A percentile compares a stretch with the other conserved stretches of the same genome.
These are phyloP conservation scores for Drosophila suzukii DNA, from an alignment of 1,140 invertebrate species.

Conservation along the genomic window DNA sequence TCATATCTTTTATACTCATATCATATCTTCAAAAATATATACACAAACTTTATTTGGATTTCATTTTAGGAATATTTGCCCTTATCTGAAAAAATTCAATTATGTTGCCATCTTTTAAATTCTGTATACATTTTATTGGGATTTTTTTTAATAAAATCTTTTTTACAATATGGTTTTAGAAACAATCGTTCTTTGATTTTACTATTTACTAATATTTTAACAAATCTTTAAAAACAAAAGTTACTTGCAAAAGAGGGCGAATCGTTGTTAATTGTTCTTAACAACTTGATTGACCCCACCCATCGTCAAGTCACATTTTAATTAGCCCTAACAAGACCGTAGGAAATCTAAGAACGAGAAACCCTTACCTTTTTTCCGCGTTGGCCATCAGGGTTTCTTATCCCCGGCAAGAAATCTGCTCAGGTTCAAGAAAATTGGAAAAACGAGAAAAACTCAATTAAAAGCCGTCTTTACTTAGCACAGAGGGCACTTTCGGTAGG, in stretches of 20 bases:
- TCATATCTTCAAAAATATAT: no score
- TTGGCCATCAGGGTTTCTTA: conserved; percentile 19
- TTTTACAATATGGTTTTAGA: no score
- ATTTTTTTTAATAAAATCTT: no score
- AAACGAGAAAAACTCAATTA: conserved; percentile 69
- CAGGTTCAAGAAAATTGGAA: conserved; percentile 46
- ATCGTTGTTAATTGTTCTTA: conserved; percentile 38
- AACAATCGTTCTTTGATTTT: neutral
- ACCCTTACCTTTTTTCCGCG: conserved; percentile 57
- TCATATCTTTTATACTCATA: no score
- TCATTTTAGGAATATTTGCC: no score
- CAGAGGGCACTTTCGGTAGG: conserved; percentile 8
- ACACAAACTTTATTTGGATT: no score
- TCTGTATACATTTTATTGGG: no score
- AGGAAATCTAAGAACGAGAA: conserved; percentile 18
- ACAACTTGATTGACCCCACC: conserved; percentile 42
- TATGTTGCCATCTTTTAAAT: no score
- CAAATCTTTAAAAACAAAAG: neutral
- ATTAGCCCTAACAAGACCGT: conserved; percentile 67
- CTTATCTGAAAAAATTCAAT: no score
- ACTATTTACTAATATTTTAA: neutral
- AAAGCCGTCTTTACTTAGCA: conserved; percentile 57
- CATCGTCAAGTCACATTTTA: conserved; percentile 70
- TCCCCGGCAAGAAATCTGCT: conserved; percentile 45
- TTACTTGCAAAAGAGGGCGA: neutral